Evolutionary conservation across 2,888 invertebrate genomes (phyloP).

Genomic region (Conistra vaccinii): DNA sequence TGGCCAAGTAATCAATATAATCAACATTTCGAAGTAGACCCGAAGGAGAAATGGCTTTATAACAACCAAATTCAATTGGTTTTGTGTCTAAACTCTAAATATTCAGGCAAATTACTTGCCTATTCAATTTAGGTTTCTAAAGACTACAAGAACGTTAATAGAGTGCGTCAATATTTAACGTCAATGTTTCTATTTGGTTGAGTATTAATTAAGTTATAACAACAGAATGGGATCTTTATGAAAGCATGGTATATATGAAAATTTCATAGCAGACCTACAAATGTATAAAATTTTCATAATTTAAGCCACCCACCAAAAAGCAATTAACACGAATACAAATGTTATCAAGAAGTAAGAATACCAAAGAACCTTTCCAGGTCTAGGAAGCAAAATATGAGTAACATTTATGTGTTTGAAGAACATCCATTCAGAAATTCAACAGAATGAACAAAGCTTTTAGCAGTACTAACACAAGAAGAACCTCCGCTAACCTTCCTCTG

Average conservation of each 20-base stretch:
- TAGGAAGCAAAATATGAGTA: neutral
- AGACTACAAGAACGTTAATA: constrained; percentile 37
- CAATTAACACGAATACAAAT: neutral
- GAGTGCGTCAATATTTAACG: constrained; percentile 18
- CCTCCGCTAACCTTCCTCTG: neutral
- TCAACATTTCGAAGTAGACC: constrained; percentile 22
- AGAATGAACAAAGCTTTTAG: constrained; percentile 39
- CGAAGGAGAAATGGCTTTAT: constrained; percentile 34
- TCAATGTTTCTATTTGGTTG: constrained; percentile 16
- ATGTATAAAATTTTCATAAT: neutral
- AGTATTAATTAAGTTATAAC: constrained; percentile 2
- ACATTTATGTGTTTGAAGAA: constrained; percentile 7
- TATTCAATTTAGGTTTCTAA: constrained; percentile 48
- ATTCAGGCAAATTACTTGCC: constrained; percentile 40
- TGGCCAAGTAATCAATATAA: constrained; percentile 36
- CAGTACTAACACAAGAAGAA: constrained; percentile 31
- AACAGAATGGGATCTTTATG: neutral
- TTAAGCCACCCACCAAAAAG: neutral
- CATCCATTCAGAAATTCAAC: constrained; percentile 32
- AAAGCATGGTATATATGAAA: neutral
- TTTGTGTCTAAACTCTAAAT: constrained; percentile 24
- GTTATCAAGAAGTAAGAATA: neutral
- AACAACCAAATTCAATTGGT: constrained; percentile 30
- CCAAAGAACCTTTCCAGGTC: neutral
- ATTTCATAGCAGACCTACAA: neutral